Evolutionary conservation across 2,797 vertebrate genomes (phyloP), one percentile per base, ranked within the genome.

Genomic region (Cuculus canorus): DNA sequence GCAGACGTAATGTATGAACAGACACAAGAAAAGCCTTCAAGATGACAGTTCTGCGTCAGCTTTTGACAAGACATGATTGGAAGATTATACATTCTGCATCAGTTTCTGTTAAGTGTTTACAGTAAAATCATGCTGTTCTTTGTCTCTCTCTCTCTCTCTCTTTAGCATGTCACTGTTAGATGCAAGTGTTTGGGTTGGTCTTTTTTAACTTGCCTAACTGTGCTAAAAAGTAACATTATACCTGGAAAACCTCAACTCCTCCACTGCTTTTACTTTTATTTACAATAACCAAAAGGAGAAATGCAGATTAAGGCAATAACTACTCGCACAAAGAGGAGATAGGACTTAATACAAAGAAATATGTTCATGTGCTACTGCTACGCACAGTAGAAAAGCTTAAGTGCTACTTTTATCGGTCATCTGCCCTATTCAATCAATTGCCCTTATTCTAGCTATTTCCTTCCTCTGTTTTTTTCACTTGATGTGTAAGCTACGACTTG

Each of bases 341-440:
- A 0, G 3, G 10, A 28, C 7, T 41, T 60, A 13, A 25, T 2
- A 27, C 4, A 90, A 3, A 1, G 0, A 41, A 93, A 22, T 1
- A 5, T 0, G 0, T 19, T 41, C 30, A 10, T 13, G 8, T 28
- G 9, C 27, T 59, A 11, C 27, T 54, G 5, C 12, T 21, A 32
- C 7, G 25, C 22, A 7, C 2, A 60, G 25, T 17, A 77, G 17
- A 80, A 41, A 13, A 64, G 4, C 28, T 69, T 25, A 70, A 60
- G 9, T 17, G 4, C 3, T 27, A 8, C 16, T 47, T 64, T 24
- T 7, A 50, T 1, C 70, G n/a, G 10, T 25, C 22, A 56, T 2
- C 10, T 41, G 9, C 32, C n/a, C n/a, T n/a, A n/a, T n/a, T n/a
- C 11, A 59, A 43, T 45, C 11, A 54, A 0, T 1, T 3, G 1